Base-by-base conservation (phyloP, 2,888 invertebrate genomes). In the Trachelus tabidus region DNA sequence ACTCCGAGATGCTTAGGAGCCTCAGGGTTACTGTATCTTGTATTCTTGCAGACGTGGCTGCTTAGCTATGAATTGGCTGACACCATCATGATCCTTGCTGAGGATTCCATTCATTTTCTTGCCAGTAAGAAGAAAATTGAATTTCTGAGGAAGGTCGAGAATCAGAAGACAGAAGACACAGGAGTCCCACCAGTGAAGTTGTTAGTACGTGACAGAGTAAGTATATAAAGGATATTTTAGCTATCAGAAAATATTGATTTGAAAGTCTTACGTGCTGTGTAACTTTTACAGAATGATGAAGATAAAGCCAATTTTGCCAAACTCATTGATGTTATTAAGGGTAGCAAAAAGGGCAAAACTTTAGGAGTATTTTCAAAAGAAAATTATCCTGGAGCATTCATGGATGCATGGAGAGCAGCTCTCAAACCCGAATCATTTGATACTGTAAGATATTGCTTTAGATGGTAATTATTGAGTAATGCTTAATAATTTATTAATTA, bases 61-160 rank as follows among this genome's bases (percentile, higher is more conserved):
- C 95, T 99, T 90, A 98, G 98, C 76, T 99, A 99, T 91, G 99
- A 99, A 91, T 93, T 99, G 76, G 96, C 98, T 0, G 99, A 99
- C 90, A 99, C 98, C 0, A 95, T 99, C 77, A 97, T 98, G 93
- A 95, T 99, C 11, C 94, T 99, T 81, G 96, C 97, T 69, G 96
- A 97, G 85, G 95, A 96, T 73, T 94, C 95, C 69, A 96, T 99
- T 82, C 95, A 96, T 89, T 97, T 99, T 88, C 93, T 99, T 79
- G 97, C 98, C 1, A 98, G 98, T 89, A 99, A 98, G 92, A 99
- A 99, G 93, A 99, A 99, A 92, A 98, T 98, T 82, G 99, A 99
- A 87, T 99, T 99, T 92, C 93, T 99, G 76, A 95, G 97, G 87
- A 97, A 97, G 91, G 95, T 98, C 73, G 97, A 98, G 91, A 95